Percentiles rank a stretch among this genome's conserved stretches.
phyloP scores from a whole-genome alignment of 1,140 invertebrate species.

The Polypedilum vanderplanki region DNA sequence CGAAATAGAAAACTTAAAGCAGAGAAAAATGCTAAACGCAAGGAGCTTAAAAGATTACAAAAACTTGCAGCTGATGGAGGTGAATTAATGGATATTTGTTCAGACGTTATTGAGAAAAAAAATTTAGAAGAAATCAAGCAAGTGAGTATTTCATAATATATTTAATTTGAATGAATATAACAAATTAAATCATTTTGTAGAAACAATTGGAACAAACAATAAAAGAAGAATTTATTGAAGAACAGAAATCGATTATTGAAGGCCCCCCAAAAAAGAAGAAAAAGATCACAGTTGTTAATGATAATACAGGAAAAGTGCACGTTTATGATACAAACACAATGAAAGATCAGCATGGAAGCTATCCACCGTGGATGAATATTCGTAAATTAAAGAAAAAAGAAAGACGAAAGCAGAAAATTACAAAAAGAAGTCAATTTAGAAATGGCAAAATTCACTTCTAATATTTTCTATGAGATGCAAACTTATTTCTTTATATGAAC shows the following conservation, averaged over 20 bases:
- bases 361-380: slow-evolving; percentile 55
- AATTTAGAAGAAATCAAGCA: slow-evolving; percentile 40
- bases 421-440: background rate
- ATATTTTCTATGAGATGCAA: too few species aligned
- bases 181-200: background rate
- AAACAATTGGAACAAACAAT: background rate
- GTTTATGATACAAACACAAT: slow-evolving; percentile 54
- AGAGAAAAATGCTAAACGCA: slow-evolving; percentile 57
- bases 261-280: slow-evolving; percentile 38
- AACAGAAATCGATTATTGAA: background rate
- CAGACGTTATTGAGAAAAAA: slow-evolving; percentile 50
- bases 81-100: slow-evolving; percentile 48
- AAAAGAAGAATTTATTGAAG: slow-evolving; percentile 21
- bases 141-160: slow-evolving; percentile 32
- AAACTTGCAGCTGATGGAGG: slow-evolving; percentile 53
- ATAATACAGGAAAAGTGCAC: slow-evolving; percentile 44
- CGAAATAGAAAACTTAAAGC: slow-evolving; percentile 38
- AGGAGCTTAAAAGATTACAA: slow-evolving; percentile 67
- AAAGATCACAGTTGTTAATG: slow-evolving; percentile 42
- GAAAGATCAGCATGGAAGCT: slow-evolving; percentile 55
- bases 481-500: too few species aligned
- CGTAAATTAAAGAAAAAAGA: slow-evolving; percentile 50
- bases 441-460: too few species aligned
- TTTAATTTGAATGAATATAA: background rate
- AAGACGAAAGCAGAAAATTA: slow-evolving; percentile 36